Conservation (phyloP, 2,113 vertebrate species). For the Pollachius pollachius region DNA sequence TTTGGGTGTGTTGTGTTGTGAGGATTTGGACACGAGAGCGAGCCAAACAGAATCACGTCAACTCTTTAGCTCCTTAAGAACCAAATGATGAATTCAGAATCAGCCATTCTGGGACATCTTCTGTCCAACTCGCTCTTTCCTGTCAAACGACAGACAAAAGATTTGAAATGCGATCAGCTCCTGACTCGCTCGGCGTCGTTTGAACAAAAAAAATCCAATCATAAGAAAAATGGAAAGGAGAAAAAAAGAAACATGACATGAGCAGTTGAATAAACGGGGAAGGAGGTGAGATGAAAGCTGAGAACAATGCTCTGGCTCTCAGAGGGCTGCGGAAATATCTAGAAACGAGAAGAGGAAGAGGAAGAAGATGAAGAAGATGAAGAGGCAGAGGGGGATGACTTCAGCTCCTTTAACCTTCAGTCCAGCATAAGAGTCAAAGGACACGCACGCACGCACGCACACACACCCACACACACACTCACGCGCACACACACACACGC, state of each 20-base stretch:
- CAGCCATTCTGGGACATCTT: no score
- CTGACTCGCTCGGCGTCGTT: not conserved
- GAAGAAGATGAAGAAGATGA: not conserved
- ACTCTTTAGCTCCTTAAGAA: not conserved
- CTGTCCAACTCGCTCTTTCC: no score
- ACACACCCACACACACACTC: no score
- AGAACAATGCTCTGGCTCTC: not conserved
- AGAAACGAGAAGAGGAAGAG: not conserved
- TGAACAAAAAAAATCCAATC: not conserved
- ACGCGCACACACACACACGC: no score
- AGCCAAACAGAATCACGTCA: not conserved
- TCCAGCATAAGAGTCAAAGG: no score
- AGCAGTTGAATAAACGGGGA: not conserved
- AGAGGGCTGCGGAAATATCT: not conserved
- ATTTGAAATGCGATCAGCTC: not conserved
- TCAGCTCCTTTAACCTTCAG: not conserved
- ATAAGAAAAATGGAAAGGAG: not conserved
- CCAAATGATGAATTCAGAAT: not conserved
- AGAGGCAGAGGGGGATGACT: not conserved
- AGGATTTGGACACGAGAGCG: not conserved
- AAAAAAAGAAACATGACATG: not conserved
- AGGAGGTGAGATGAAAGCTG: no score
- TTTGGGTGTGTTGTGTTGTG: not conserved
- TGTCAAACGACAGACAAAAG: not conserved
- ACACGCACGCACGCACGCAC: no score